These are phyloP conservation scores for Callorhinus ursinus DNA, from an alignment of 2,113 vertebrate species.

Conservation along the genomic window DNA sequence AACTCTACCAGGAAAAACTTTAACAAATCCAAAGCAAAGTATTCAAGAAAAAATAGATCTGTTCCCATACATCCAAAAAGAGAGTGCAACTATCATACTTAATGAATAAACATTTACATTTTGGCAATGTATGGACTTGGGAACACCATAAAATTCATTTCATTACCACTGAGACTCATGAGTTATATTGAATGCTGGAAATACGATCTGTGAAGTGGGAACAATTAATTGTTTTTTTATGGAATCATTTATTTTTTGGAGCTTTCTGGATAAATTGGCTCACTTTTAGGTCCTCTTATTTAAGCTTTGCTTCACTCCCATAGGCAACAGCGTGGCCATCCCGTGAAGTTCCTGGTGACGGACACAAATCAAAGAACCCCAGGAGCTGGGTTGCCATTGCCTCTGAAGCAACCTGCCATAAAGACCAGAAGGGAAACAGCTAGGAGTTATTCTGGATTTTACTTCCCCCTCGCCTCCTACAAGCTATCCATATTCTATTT, in stretches of 20 bases:
- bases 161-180: constrained; percentile 88
- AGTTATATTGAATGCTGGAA: constrained; percentile 91
- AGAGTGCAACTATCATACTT: constrained; percentile 93
- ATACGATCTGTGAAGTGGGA: neutral
- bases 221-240: neutral
- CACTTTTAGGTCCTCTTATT: neutral
- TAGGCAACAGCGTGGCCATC: neutral
- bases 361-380: neutral
- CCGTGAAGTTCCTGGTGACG: neutral
- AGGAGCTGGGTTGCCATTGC: neutral
- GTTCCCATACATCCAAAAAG: constrained; percentile 94
- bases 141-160: constrained; percentile 91
- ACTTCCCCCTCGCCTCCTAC: neutral
- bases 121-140: constrained; percentile 89
- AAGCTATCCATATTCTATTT: neutral
- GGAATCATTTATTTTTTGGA: neutral
- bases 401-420: neutral
- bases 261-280: neutral
- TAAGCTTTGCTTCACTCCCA: neutral
- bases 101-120: constrained; percentile 94
- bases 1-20: constrained; percentile 95
- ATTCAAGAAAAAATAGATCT: constrained; percentile 94
- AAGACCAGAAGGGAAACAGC: neutral
- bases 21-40: constrained; percentile 92
- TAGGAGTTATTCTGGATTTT: neutral